Base-by-base conservation (phyloP, 2,888 invertebrate species). In the Drosophila stalkeri region DNA sequence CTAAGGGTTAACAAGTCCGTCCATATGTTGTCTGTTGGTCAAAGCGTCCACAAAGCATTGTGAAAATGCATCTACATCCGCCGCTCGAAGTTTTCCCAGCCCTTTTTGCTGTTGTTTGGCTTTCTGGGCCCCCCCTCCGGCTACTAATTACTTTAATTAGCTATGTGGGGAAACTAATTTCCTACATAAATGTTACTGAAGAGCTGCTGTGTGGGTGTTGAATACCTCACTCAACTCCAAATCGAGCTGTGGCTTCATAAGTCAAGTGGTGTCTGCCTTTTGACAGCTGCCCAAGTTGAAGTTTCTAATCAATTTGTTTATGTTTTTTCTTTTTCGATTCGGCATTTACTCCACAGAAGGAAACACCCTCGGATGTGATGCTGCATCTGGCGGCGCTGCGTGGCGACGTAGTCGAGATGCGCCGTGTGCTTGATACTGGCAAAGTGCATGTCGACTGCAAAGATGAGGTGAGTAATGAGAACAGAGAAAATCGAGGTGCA, bases 381-480 rank as follows among this genome's bases (percentile, higher is more conserved):
- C 95, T 99, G 91, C 98, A 99, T 94, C 94, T 97, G 92, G 97
- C 98, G 55, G 97, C 98, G 27, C 94, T 98, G 80, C 95, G 96
- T 69, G 99, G 99, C 5, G 97, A 98, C 93, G 94, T 96, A 77
- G 95, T 95, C 64, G 94, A 95, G 75, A 94, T 99, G 79, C 95
- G 95, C 78, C 95, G 96, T 88, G 96, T 98, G 66, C 94, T 98
- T 77, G 98, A 98, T 93, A 98, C 97, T 41, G 98, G 98, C 74
- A 97, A 97, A 92, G 98, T 98, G 62, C 98, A 98, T 94, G 98
- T 98, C 56, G 98, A 98, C 94, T 98, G 98, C 89, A 96, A 96
- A 92, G 98, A 99, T 93, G 96, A 98, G 95, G 98, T 98, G 93
- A 94, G 90, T 84, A 23, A 56, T 18, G 39, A 16, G 39, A 18